Conservation (phyloP, 2,888 invertebrate species). For the Heliothis peltigera region DNA sequence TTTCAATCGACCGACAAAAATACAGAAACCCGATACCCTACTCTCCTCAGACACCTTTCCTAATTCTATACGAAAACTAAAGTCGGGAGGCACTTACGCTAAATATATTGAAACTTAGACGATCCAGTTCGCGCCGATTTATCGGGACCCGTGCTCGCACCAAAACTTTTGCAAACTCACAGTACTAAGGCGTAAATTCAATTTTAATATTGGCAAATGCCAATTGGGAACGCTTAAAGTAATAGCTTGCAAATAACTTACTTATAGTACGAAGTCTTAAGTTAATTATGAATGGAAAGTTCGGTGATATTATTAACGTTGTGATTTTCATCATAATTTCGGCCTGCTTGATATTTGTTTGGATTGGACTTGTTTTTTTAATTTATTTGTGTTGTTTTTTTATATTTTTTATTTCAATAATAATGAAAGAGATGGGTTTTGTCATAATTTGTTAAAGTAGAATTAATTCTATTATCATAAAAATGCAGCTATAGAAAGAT, state of each 20-base stretch:
- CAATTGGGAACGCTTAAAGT: conserved; percentile 57
- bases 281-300: conserved; percentile 46
- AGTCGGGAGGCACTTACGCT: conserved; percentile 55
- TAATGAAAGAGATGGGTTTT: too few relatives aligned
- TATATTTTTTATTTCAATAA: background rate
- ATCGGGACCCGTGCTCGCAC: conserved; percentile 62
- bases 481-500: too few relatives aligned
- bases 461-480: too few relatives aligned
- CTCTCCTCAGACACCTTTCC: conserved; percentile 28
- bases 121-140: conserved; percentile 71
- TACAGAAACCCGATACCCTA: conserved; percentile 8
- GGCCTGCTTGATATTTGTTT: conserved; percentile 13
- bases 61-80: conserved; percentile 51
- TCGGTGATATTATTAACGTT: conserved; percentile 17
- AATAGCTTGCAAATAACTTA: conserved; percentile 61
- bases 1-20: background rate
- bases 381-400: conserved; percentile 1
- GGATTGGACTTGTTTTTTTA: conserved; percentile 20
- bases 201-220: conserved; percentile 68
- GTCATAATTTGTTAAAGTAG: too few relatives aligned
- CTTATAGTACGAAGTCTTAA: conserved; percentile 48
- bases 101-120: conserved; percentile 74
- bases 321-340: conserved; percentile 28
- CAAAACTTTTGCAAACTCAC: conserved; percentile 58
- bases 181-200: conserved; percentile 64